Conservation (phyloP, 2,888 invertebrate genomes). For the Timandra comae region DNA sequence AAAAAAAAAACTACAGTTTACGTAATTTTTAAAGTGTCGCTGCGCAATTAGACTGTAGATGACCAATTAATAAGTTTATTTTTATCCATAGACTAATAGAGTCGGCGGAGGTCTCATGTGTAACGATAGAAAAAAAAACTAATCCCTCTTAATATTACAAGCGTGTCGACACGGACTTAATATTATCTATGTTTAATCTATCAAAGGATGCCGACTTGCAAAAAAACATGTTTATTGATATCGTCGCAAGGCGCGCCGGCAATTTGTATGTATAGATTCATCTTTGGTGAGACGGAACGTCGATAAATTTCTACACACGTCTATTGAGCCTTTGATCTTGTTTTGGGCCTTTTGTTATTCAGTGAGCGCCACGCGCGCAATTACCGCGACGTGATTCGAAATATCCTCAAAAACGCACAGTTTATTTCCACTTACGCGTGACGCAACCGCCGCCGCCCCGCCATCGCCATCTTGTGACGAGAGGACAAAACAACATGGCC, state of each 20-base stretch:
- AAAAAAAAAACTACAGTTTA: too few relatives aligned
- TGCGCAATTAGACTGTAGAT: too few relatives aligned
- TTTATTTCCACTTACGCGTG: constrained; percentile 36
- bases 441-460: constrained; percentile 34
- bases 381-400: constrained; percentile 66
- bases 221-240: constrained; percentile 23
- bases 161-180: constrained; percentile 17
- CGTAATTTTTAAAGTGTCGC: too few relatives aligned
- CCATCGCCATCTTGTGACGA: constrained; percentile 35
- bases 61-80: not conserved
- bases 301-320: constrained; percentile 72
- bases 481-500: constrained; percentile 42
- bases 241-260: constrained; percentile 13
- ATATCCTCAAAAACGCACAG: constrained; percentile 52
- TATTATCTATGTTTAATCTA: constrained; percentile 19
- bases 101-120: too few relatives aligned
- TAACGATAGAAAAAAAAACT: too few relatives aligned
- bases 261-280: constrained; percentile 51
- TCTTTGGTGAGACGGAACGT: constrained; percentile 51
- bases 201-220: constrained; percentile 24
- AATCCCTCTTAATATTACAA: too few relatives aligned
- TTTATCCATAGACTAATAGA: too few relatives aligned
- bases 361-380: constrained; percentile 53
- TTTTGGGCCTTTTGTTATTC: constrained; percentile 65
- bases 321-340: constrained; percentile 72